These are phyloP conservation scores for Pogonomyrmex californicus DNA, from an alignment of 1,140 invertebrate genomes.

Conservation along the genomic window DNA sequence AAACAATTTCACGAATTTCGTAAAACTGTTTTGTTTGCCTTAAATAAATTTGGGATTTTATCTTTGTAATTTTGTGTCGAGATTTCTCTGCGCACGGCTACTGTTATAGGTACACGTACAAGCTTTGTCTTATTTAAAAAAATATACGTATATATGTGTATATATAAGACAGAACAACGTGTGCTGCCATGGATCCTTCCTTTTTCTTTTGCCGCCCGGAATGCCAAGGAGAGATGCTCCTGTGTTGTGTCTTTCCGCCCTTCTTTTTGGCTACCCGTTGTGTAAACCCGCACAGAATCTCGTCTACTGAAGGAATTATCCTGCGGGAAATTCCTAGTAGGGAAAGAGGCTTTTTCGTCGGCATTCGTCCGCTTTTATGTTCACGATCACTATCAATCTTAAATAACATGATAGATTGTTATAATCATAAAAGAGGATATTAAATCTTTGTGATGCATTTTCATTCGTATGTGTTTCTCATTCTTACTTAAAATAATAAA, in stretches of 20 bases:
- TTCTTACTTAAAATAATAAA: background rate
- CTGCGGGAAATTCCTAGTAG: slow-evolving; percentile 77
- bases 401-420: slow-evolving; percentile 32
- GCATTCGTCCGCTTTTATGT: slow-evolving; percentile 71
- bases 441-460: background rate
- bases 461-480: background rate
- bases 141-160: slow-evolving; percentile 53
- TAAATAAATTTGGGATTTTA: slow-evolving; percentile 22
- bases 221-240: slow-evolving; percentile 79
- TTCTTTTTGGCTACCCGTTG: slow-evolving; percentile 69
- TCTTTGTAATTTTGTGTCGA: slow-evolving; percentile 40
- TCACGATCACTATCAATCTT: slow-evolving; percentile 57
- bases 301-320: slow-evolving; percentile 79
- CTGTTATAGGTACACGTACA: slow-evolving; percentile 64
- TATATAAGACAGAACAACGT: slow-evolving; percentile 74
- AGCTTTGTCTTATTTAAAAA: slow-evolving; percentile 66
- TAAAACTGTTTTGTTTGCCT: background rate
- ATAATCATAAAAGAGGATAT: slow-evolving; percentile 19
- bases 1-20: background rate
- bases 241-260: slow-evolving; percentile 75
- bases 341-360: slow-evolving; percentile 79
- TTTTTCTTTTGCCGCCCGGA: slow-evolving; percentile 77
- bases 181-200: slow-evolving; percentile 80
- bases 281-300: slow-evolving; percentile 79
- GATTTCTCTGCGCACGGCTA: slow-evolving; percentile 53